phyloP scores from a whole-genome alignment of 53 echinoderm and acorn worm species.

The Mesocentrotus franciscanus region DNA sequence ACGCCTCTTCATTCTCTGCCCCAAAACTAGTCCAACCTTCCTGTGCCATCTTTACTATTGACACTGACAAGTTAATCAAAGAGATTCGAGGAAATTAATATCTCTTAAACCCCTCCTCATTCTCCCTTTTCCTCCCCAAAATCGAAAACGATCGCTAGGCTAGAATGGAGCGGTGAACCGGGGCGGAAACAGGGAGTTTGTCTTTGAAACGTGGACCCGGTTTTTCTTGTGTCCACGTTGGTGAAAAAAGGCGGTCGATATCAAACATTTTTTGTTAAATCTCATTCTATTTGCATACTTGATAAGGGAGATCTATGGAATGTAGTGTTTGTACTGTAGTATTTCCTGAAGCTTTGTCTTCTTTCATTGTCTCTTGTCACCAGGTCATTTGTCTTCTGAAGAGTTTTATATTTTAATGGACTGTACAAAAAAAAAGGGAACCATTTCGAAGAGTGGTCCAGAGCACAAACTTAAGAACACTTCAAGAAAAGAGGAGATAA shows the following conservation, averaged over 20 bases:
- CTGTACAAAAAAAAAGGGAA: too few relatives aligned
- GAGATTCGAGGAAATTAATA: constrained; percentile 38
- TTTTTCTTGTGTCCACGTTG: constrained; percentile 18
- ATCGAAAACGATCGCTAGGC: not conserved
- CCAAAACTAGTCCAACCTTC: not conserved
- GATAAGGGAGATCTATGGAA: not conserved
- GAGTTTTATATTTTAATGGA: too few relatives aligned
- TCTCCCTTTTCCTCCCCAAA: not conserved
- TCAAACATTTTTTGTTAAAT: not conserved
- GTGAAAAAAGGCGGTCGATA: not conserved
- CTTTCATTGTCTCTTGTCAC: too few relatives aligned
- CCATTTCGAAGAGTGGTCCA: too few relatives aligned
- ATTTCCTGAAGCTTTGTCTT: too few relatives aligned
- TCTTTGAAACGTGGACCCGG: constrained; percentile 25
- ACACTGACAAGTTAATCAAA: constrained; percentile 54
- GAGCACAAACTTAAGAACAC: too few relatives aligned
- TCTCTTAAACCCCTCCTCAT: not conserved
- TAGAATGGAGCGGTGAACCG: not conserved
- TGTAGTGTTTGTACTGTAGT: not conserved
- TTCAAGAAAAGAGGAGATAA: too few relatives aligned
- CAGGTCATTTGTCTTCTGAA: too few relatives aligned
- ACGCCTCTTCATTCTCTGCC: constrained; percentile 4
- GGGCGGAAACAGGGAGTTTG: constrained; percentile 26
- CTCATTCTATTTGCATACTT: not conserved
- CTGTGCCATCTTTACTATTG: not conserved